phyloP scores from a whole-genome alignment of 2,113 vertebrate genomes.

The Sclerurus mexicanus region DNA sequence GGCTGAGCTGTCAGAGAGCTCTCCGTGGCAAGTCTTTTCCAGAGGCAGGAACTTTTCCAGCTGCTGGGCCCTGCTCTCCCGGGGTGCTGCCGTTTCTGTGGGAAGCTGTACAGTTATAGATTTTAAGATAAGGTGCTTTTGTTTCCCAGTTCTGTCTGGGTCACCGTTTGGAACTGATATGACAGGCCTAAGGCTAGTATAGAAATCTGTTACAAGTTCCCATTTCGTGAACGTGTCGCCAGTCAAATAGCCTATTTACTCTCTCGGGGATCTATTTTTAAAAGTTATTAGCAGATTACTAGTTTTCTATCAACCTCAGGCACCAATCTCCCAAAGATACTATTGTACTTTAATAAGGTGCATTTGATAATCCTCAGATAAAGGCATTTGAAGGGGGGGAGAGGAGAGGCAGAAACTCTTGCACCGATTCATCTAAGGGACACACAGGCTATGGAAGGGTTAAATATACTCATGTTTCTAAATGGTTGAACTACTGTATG shows the following conservation, averaged over 20 bases:
- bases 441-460: constrained; percentile 59
- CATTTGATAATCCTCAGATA: constrained; percentile 73
- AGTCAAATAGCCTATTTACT: constrained; percentile 63
- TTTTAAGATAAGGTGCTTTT: constrained; percentile 33
- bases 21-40: background rate
- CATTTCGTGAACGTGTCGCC: background rate
- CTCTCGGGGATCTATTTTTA: constrained; percentile 71
- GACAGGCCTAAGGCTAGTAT: constrained; percentile 31
- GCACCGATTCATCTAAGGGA: background rate
- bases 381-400: background rate
- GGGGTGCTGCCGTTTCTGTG: background rate
- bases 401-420: background rate
- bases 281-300: constrained; percentile 82
- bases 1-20: background rate
- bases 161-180: constrained; percentile 18
- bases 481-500: constrained; percentile 83
- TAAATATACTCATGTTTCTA: constrained; percentile 70
- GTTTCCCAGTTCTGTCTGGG: background rate
- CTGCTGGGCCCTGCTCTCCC: background rate
- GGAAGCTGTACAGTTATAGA: background rate
- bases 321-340: constrained; percentile 70
- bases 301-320: constrained; percentile 75
- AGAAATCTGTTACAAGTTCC: constrained; percentile 20
- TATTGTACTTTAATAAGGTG: constrained; percentile 72
- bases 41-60: background rate